These are phyloP conservation scores for Drosophila acutilabella DNA, from an alignment of 2,888 invertebrate species.

Conservation along the genomic window DNA sequence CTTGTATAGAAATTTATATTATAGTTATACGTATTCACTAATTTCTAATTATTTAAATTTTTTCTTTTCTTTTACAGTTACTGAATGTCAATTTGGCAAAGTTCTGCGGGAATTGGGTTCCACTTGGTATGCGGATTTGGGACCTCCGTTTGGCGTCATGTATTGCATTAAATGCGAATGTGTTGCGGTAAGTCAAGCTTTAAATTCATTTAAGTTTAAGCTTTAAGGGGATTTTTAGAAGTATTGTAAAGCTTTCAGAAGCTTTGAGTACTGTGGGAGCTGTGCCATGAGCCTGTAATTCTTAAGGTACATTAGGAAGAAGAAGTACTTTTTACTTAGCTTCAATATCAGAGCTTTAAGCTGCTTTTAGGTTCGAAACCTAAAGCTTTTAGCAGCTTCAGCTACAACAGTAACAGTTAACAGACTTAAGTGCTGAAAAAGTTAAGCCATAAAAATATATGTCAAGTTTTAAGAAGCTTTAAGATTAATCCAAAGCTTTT, in stretches of 20 bases:
- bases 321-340: no score
- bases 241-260: no score
- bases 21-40: background rate
- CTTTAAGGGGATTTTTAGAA: no score
- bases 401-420: background rate
- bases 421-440: no score
- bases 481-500: no score
- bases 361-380: background rate
- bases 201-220: background rate
- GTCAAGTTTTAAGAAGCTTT: no score
- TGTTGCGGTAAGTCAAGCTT: slow-evolving; percentile 91
- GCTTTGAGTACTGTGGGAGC: no score
- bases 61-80: slow-evolving; percentile 85
- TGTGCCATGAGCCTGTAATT: no score
- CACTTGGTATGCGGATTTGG: slow-evolving; percentile 96
- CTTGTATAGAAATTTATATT: slow-evolving; percentile 2
- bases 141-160: slow-evolving; percentile 96
- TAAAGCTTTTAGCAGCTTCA: background rate
- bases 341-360: no score
- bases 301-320: no score
- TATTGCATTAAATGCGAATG: slow-evolving; percentile 98
- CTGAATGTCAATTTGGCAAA: slow-evolving; percentile 97
- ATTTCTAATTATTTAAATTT: slow-evolving; percentile 7
- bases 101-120: slow-evolving; percentile 94
- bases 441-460: no score